These are phyloP conservation scores for Falcaria lacertinaria DNA, from an alignment of 2,888 invertebrate genomes.

Conservation along the genomic window DNA sequence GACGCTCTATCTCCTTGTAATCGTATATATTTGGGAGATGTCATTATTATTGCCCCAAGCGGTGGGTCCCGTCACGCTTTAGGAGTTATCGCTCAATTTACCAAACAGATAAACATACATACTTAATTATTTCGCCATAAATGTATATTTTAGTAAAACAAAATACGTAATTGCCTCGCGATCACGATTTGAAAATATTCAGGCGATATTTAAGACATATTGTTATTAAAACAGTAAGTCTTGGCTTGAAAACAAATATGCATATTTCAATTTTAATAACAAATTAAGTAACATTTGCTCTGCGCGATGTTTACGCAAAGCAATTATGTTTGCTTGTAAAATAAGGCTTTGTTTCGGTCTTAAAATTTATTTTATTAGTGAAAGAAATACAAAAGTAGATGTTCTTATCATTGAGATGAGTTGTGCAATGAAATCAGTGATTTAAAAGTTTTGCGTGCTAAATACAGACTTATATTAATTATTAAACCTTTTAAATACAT, in stretches of 20 bases:
- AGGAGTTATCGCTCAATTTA: conserved; percentile 66
- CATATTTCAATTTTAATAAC: not conserved
- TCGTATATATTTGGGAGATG: conserved; percentile 47
- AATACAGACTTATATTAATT: too few species aligned
- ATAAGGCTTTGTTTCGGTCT: not conserved
- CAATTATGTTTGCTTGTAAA: not conserved
- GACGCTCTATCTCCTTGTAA: conserved; percentile 36
- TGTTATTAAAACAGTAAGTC: not conserved
- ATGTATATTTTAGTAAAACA: not conserved
- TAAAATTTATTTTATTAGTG: not conserved
- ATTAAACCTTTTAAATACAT: too few species aligned
- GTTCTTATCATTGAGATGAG: too few species aligned
- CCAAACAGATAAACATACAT: conserved; percentile 39
- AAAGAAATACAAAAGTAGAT: too few species aligned
- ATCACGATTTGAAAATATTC: not conserved
- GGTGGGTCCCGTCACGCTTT: conserved; percentile 45
- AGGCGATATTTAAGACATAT: not conserved
- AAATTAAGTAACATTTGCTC: not conserved
- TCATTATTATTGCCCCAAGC: conserved; percentile 47
- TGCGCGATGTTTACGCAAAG: not conserved
- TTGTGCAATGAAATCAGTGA: too few species aligned
- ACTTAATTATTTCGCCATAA: not conserved
- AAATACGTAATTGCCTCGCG: not conserved
- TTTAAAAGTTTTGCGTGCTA: too few species aligned
- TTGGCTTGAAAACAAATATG: not conserved